Evolutionary conservation across 2,113 vertebrate species (phyloP).

Genomic region (Nesoenas mayeri): DNA sequence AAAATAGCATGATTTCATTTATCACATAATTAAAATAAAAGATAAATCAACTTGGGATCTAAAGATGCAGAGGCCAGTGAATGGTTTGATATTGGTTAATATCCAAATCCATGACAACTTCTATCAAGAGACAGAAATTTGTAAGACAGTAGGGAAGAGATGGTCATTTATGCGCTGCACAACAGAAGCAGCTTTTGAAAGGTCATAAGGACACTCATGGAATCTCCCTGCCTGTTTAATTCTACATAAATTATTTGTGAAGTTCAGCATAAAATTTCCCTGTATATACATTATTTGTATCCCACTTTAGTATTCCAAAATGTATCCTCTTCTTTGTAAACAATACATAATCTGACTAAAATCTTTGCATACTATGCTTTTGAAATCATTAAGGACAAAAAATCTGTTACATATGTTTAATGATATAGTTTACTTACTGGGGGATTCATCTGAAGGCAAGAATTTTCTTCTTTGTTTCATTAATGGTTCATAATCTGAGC

Average conservation of each 20-base stretch:
- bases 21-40: not conserved
- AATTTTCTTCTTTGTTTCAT: conserved; percentile 68
- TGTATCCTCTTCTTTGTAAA: not conserved
- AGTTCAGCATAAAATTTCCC: not conserved
- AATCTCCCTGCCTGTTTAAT: not conserved
- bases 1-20: not conserved
- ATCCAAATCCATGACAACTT: not conserved
- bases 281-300: not conserved
- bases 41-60: not conserved
- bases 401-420: not conserved
- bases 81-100: not conserved
- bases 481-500: conserved; percentile 68
- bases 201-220: not conserved
- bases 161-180: not conserved
- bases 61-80: not conserved
- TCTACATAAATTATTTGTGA: not conserved
- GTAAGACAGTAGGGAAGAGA: not conserved
- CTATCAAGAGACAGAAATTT: not conserved
- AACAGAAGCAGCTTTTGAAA: not conserved
- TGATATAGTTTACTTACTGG: conserved; percentile 60
- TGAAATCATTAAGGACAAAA: not conserved
- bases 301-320: not conserved
- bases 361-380: not conserved
- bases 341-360: not conserved
- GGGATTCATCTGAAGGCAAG: conserved; percentile 62